Percentiles rank a stretch among this genome's conserved stretches.
Evolutionary conservation across 64 coral and sea anemone species (phyloP).

Genomic region (Pachyseris speciosa): DNA sequence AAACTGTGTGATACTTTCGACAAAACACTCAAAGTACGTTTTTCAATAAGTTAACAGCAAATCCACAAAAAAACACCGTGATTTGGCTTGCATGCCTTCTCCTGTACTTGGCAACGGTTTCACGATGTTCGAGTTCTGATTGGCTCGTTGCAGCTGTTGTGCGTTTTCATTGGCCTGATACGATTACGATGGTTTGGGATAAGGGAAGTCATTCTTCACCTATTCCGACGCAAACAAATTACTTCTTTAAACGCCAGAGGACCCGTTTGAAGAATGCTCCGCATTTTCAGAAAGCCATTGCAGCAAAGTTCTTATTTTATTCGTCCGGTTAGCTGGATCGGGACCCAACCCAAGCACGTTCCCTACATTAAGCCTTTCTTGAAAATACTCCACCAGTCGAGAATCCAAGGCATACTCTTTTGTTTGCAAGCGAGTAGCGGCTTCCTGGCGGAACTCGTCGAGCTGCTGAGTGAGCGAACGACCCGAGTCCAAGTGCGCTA

Average conservation of each 20-base stretch:
- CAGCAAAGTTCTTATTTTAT: constrained; percentile 78
- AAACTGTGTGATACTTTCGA: too few species aligned
- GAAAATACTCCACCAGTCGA: constrained; percentile 76
- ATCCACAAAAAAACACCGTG: not conserved
- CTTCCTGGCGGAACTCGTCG: constrained; percentile 67
- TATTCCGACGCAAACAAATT: not conserved
- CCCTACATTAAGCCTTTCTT: constrained; percentile 52
- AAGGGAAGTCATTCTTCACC: not conserved
- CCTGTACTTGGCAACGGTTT: not conserved
- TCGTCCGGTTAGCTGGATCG: constrained; percentile 45
- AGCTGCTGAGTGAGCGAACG: constrained; percentile 80
- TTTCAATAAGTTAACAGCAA: not conserved
- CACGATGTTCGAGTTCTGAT: not conserved
- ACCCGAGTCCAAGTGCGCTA: constrained; percentile 74
- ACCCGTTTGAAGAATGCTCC: constrained; percentile 24
- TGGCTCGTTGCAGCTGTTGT: not conserved
- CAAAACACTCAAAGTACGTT: too few species aligned
- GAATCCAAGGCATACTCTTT: not conserved
- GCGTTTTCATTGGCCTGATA: too few species aligned
- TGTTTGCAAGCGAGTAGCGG: not conserved
- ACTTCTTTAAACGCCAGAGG: not conserved
- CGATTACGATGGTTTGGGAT: not conserved
- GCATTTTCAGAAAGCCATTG: constrained; percentile 94
- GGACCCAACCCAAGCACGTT: constrained; percentile 68
- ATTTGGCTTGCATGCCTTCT: not conserved